Evolutionary conservation across 2,888 invertebrate species (phyloP).

Genomic region (Agapostemon virescens): DNA sequence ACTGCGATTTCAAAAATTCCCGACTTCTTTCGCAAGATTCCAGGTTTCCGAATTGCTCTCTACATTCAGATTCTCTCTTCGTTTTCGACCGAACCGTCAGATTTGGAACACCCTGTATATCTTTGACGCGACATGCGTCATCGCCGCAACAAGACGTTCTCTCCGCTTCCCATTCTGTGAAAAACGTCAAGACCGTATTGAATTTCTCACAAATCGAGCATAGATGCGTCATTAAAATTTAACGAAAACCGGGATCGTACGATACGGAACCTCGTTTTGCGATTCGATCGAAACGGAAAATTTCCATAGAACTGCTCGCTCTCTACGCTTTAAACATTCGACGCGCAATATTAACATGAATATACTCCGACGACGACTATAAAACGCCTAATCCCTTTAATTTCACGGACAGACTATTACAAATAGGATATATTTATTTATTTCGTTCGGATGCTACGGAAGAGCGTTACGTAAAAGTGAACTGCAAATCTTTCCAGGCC

Average conservation of each 20-base stretch:
- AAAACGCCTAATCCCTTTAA: neutral
- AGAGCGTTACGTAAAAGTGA: neutral
- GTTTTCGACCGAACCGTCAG: neutral
- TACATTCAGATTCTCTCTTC: neutral
- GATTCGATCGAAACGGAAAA: neutral
- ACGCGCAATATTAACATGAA: neutral
- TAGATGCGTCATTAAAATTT: neutral
- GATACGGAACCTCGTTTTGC: neutral
- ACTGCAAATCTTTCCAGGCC: neutral
- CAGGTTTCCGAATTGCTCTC: neutral
- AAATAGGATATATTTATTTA: neutral
- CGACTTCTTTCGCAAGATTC: neutral
- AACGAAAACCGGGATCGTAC: neutral
- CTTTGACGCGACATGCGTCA: slow-evolving; percentile 38
- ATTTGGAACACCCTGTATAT: neutral
- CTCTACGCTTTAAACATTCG: neutral
- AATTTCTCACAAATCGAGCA: neutral
- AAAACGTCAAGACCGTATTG: neutral
- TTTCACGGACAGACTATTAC: neutral
- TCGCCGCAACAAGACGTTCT: slow-evolving; percentile 9
- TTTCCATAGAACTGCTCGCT: neutral
- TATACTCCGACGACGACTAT: neutral
- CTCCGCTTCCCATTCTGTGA: neutral
- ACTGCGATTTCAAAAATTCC: neutral
- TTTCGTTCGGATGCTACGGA: neutral